Evolutionary conservation across 1,140 invertebrate species (phyloP), one percentile per base, ranked within the genome.

Genomic region (Liolophura sinensis): DNA sequence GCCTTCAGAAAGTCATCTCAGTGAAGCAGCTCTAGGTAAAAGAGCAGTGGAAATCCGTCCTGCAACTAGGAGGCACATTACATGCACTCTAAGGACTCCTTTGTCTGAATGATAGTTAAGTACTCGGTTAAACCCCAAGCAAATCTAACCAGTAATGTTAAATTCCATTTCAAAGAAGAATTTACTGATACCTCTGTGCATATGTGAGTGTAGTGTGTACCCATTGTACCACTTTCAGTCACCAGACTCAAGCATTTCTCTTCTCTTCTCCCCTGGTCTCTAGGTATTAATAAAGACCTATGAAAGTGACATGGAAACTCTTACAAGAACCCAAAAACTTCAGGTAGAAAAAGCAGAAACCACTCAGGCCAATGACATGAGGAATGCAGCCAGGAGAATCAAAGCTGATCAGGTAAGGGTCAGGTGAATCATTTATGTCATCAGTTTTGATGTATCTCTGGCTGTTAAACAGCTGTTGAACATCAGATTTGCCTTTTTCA

Each of bases 281-380:
- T 92, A 84, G 95, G 95, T 80, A 87, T 85, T 98, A 52, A 87
- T 93, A 57, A 90, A 93, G 60, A 91, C 90, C 6, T 97, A 95
- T 78, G 97, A 99, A 77, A 89, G 89, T 25, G 96, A 99, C 78
- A 86, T 97, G 73, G 97, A 99, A 51, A 88, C 89, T 18, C 86
- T 98, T 57, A 90, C 91, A 51, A 88, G 95, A 55, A 92, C 94
- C 64, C 97, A 99, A 79, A 93, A 95, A 68, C 91, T 94, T 71
- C 89, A 85, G 74, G 92, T 98, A 48, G 97, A 99, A 84, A 92
- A 94, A 67, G 93, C 94, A 7, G 96, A 98, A 82, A 89, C 91
- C 56, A 90, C 93, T 62, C 95, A 99, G 78, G 95, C 97, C 73
- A 88, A 91, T 0, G 97, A 99, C 73, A 86, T 98, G 56, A 88